Evolutionary conservation across 1,140 invertebrate species (phyloP), one percentile per base, ranked within the genome.

Genomic region (Caerostris darwini): DNA sequence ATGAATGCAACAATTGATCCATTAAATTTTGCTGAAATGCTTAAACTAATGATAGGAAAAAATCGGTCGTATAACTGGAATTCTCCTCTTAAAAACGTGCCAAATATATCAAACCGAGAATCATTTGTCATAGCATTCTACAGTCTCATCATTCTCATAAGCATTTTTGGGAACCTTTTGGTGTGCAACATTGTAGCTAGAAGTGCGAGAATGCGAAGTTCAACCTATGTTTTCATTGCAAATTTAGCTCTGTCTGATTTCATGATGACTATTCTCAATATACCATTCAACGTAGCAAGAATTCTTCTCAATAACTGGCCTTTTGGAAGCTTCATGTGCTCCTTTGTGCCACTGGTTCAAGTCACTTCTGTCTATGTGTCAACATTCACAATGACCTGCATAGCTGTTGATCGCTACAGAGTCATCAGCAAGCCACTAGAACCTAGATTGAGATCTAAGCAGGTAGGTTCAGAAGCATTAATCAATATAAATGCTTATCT

Each of bases 201-300:
- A 88, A 96, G 95, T 61, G 77, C 95, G n/a, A 81, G 95, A 61
- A 95, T 96, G 82, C 95, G 96, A 77, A 96, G 98, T 0, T 98
- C 98, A 2, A 98, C 98, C 3, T 98, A 98, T 95, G 98, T 97
- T 95, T 98, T 98, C 95, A 98, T 98, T 94, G 97, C 97, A 94
- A 98, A 98, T 96, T 96, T 99, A 90, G 98, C 98, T 0, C 96
- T 98, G 8, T 98, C 98, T 50, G 98, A 99, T 95, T 97, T 99
- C 34, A 96, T 98, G 57, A 98, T 98, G 97, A 97, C 98, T 0
- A 95, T 98, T 3, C 97, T 98, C 94, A 98, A 98, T 95, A 97
- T 98, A n/a, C 98, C 98, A 3, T 98, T 98, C 95, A 96, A 95
- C 94, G 95, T 96, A 8, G 95, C 95, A 4, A 95, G 96, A 14